Evolutionary conservation across 2,113 vertebrate genomes (phyloP), one percentile per base, ranked within the genome.

Genomic region (Tyrannus savana): DNA sequence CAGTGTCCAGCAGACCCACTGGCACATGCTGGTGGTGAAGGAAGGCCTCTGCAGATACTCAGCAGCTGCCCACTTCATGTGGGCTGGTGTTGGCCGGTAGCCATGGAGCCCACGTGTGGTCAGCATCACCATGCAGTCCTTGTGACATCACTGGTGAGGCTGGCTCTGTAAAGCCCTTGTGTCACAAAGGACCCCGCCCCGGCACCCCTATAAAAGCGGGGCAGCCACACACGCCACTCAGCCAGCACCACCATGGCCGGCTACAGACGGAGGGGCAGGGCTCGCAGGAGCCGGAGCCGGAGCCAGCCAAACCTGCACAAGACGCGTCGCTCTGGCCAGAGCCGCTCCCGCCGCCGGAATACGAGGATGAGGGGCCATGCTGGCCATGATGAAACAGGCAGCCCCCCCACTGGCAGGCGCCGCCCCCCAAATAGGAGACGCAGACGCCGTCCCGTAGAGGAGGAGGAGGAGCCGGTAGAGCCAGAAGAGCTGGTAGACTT

Each of bases 361-460:
- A 58, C 8, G 21, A 21, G 22, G 22, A 35, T 3, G 22, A 59
- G 14, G n/a, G 8, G n/a, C n/a, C 21, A 49, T 14, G 47, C 23
- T 25, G 10, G 30, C 22, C 22, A 24, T 24, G 21, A 23, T 22
- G 56, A n/a, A 35, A 24, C n/a, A 59, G 56, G 22, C 14, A 23
- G 13, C 56, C 22, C 22, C n/a, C 21, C 14, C 33, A 24, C 56
- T 24, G 22, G 22, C n/a, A 24, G 22, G 56, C 22, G 22, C 14
- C 33, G 9, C 9, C n/a, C 33, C 22, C 56, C n/a, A 14, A 35
- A 59, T 6, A 63, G 7, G 53, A 82, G 66, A 28, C 53, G 4
- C 35, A n/a, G 14, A 4, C 35, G 2, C 9, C 49, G 0, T 0
- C 39, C 33, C 3, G 19, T 53, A 4, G 84, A 71, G 12, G 46